phyloP scores from a whole-genome alignment of 2,888 invertebrate genomes.

The Torymus aiolomorphi region DNA sequence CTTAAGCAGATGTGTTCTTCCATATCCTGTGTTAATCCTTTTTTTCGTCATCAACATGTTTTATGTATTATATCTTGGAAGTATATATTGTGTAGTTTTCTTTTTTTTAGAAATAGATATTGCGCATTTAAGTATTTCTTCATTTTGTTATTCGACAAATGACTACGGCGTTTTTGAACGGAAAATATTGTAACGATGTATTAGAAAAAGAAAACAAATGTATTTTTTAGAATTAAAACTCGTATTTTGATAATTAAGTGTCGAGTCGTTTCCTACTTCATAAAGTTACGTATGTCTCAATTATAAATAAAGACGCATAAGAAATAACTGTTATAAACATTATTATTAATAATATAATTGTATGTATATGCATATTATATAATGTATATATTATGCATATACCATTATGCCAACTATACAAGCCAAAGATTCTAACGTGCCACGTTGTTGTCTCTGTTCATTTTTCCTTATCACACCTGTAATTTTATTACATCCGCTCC shows the following conservation, averaged over 20 bases:
- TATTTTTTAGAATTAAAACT: conserved; percentile 26
- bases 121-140: conserved; percentile 19
- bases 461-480: conserved; percentile 42
- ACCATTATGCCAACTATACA: conserved; percentile 70
- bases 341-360: conserved; percentile 60
- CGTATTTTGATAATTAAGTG: conserved; percentile 25
- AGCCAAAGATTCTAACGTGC: conserved; percentile 64
- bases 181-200: conserved; percentile 13
- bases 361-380: conserved; percentile 59
- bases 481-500: conserved; percentile 46
- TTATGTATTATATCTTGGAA: conserved; percentile 39
- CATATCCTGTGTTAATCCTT: background rate
- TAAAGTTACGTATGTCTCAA: conserved; percentile 30
- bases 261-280: background rate
- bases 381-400: conserved; percentile 63
- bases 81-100: conserved; percentile 19
- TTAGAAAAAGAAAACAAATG: conserved; percentile 17
- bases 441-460: conserved; percentile 50
- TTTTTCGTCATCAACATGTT: conserved; percentile 22
- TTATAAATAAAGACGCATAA: conserved; percentile 42
- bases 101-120: conserved; percentile 33
- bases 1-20: conserved; percentile 18
- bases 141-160: conserved; percentile 9
- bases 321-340: conserved; percentile 56
- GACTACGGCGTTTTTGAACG: conserved; percentile 16